These are phyloP conservation scores for Danio aesculapii DNA, from an alignment of 2,797 vertebrate species.

Conservation along the genomic window DNA sequence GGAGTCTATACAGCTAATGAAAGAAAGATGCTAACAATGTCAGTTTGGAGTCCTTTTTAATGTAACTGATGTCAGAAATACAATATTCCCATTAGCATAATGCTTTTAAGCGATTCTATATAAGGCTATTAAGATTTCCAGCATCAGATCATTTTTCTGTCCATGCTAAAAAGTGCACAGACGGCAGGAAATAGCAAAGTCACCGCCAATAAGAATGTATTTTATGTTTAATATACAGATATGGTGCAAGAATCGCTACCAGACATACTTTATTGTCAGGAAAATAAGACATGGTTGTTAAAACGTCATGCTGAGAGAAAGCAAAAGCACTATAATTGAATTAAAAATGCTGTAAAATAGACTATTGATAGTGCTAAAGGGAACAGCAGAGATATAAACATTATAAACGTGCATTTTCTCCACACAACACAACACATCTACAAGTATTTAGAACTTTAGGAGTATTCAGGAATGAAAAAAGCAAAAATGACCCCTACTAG, in stretches of 20 bases:
- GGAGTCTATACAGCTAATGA: constrained; percentile 96
- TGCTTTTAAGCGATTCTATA: neutral
- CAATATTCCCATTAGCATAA: neutral
- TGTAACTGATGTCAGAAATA: neutral
- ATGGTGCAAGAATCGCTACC: neutral
- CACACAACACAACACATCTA: no score
- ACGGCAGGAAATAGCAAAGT: neutral
- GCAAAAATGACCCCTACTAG: no score
- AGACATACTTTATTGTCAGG: neutral
- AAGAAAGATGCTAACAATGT: neutral
- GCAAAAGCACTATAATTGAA: no score
- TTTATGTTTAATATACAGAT: neutral
- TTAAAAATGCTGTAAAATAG: no score
- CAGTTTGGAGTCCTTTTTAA: neutral
- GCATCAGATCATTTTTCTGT: neutral
- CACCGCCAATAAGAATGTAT: neutral
- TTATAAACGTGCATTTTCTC: no score
- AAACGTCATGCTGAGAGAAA: no score
- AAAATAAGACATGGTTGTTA: no score
- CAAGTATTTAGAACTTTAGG: no score
- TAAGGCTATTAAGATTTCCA: neutral
- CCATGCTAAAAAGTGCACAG: neutral
- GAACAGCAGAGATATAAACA: no score
- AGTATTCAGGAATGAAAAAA: no score
- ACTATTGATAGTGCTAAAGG: no score